Conservation (phyloP, 2,888 invertebrate species). For the Charanyca ferruginea region DNA sequence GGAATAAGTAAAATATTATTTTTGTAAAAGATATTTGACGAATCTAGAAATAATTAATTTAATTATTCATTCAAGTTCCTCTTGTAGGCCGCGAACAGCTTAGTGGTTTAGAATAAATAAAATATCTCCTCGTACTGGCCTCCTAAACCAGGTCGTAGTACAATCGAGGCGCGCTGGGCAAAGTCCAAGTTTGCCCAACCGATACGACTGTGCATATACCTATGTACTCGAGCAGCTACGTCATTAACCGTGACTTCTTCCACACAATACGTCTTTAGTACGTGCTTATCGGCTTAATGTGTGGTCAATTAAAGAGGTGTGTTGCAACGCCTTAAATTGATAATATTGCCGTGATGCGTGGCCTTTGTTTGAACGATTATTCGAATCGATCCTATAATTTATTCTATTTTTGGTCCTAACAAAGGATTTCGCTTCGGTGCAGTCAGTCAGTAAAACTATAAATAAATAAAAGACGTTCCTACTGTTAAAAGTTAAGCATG, state of each 20-base stretch:
- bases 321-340: conserved; percentile 59
- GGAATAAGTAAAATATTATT: background rate
- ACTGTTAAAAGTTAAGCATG: conserved; percentile 1
- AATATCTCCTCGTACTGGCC: conserved; percentile 60
- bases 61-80: background rate
- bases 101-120: conserved; percentile 43
- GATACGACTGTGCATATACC: conserved; percentile 28
- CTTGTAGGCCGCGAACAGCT: conserved; percentile 12
- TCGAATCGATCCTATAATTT: conserved; percentile 15
- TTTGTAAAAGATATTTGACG: no score
- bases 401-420: conserved; percentile 9
- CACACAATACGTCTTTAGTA: conserved; percentile 55
- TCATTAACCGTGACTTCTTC: conserved; percentile 62
- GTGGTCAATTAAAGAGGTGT: conserved; percentile 58
- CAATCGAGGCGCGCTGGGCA: conserved; percentile 45
- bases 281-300: conserved; percentile 68
- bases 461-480: conserved; percentile 4
- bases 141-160: conserved; percentile 49
- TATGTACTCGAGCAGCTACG: conserved; percentile 19
- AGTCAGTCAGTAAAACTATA: background rate
- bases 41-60: background rate
- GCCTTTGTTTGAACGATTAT: conserved; percentile 43
- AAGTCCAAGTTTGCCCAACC: conserved; percentile 63
- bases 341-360: conserved; percentile 47
- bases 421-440: conserved; percentile 7